A percentile compares a stretch with the other conserved stretches of the same genome.
phyloP scores from a whole-genome alignment of 2,113 vertebrate genomes.

The Lethenteron reissneri region DNA sequence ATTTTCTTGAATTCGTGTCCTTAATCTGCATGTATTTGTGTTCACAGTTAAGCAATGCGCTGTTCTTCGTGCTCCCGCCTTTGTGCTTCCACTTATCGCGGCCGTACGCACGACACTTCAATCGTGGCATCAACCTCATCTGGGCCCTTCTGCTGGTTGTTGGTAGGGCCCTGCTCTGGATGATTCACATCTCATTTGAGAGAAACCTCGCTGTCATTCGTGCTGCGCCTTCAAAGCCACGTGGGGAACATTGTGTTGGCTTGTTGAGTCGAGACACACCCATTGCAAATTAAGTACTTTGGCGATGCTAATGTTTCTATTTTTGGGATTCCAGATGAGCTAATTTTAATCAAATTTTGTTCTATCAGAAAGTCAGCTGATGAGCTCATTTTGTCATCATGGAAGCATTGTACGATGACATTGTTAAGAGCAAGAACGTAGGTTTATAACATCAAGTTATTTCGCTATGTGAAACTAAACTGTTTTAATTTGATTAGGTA shows the following conservation, averaged over 20 bases:
- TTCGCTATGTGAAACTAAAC: too few relatives aligned
- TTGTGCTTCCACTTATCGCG: constrained; percentile 92
- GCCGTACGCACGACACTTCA: constrained; percentile 87
- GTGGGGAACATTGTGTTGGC: not conserved
- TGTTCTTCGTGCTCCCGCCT: constrained; percentile 87
- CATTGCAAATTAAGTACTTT: not conserved
- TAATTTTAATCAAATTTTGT: too few relatives aligned
- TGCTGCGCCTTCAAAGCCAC: not conserved
- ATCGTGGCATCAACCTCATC: constrained; percentile 94
- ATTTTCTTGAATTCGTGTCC: constrained; percentile 8
- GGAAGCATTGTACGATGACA: too few relatives aligned
- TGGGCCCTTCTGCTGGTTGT: constrained; percentile 84
- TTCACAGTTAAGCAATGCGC: constrained; percentile 79
- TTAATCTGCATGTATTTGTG: constrained; percentile 15
- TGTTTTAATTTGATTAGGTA: too few relatives aligned
- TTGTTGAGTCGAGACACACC: not conserved
- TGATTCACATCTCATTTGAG: not conserved
- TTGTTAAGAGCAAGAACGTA: too few relatives aligned
- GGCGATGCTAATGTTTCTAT: not conserved
- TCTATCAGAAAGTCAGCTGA: too few relatives aligned
- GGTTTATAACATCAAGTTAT: too few relatives aligned
- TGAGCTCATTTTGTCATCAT: too few relatives aligned
- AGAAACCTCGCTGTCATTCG: not conserved
- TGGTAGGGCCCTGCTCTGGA: constrained; percentile 58
- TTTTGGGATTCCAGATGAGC: not conserved